These are phyloP conservation scores for Lochmaea capreae DNA, from an alignment of 2,888 invertebrate genomes.

Conservation along the genomic window DNA sequence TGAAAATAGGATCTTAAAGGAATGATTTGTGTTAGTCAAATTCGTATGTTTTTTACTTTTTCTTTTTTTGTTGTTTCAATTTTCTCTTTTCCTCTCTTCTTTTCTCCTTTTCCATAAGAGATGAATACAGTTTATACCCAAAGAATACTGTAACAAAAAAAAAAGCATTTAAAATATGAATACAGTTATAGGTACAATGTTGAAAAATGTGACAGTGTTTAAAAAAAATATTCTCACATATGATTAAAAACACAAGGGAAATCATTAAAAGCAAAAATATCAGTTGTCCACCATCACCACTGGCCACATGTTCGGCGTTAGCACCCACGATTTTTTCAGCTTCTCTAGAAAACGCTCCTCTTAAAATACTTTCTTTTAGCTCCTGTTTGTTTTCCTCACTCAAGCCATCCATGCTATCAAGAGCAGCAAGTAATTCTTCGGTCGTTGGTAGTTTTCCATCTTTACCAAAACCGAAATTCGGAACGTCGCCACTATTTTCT, in stretches of 20 bases:
- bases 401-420: constrained; percentile 70
- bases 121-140: constrained; percentile 86
- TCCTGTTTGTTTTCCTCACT: constrained; percentile 74
- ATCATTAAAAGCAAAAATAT: constrained; percentile 39
- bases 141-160: constrained; percentile 80
- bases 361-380: constrained; percentile 64
- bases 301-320: constrained; percentile 6
- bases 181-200: not conserved
- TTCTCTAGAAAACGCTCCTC: constrained; percentile 22
- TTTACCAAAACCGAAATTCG: constrained; percentile 22
- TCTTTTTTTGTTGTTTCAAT: constrained; percentile 83
- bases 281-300: constrained; percentile 28
- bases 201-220: not conserved
- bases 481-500: constrained; percentile 15
- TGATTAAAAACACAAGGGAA: constrained; percentile 40
- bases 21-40: constrained; percentile 36
- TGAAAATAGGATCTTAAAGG: constrained; percentile 27
- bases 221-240: constrained; percentile 35
- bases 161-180: not conserved
- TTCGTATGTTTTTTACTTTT: constrained; percentile 68
- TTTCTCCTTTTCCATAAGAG: constrained; percentile 79
- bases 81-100: constrained; percentile 85
- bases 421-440: constrained; percentile 70
- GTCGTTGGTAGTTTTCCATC: constrained; percentile 65
- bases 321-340: constrained; percentile 56